Evolutionary conservation across 2,113 vertebrate genomes (phyloP).

Genomic region (Vanacampus margaritifer): DNA sequence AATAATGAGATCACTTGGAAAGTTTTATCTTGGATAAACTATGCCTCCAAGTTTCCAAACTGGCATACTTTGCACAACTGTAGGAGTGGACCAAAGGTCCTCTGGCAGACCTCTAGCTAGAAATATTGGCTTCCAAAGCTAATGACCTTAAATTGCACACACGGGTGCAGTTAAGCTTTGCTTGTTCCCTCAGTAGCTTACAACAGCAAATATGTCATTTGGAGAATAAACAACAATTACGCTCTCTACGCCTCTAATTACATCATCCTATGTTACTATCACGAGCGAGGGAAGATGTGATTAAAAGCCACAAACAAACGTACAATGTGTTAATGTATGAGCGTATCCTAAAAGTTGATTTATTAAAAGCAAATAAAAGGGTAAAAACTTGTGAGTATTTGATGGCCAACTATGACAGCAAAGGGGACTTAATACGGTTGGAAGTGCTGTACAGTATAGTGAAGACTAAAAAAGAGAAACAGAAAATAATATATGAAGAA

Average conservation of each 20-base stretch:
- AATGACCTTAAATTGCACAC: constrained; percentile 60
- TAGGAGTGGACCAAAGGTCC: constrained; percentile 32
- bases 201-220: constrained; percentile 65
- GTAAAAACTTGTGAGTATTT: constrained; percentile 28
- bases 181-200: constrained; percentile 43
- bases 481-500: constrained; percentile 43
- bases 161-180: constrained; percentile 55
- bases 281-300: constrained; percentile 25
- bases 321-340: constrained; percentile 7
- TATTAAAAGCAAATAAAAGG: background rate
- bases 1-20: background rate
- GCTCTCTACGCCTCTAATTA: constrained; percentile 57
- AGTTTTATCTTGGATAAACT: background rate
- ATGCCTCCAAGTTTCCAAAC: constrained; percentile 10
- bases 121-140: constrained; percentile 47
- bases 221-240: constrained; percentile 66
- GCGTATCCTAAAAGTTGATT: constrained; percentile 5
- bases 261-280: constrained; percentile 50
- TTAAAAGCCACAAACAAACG: constrained; percentile 22
- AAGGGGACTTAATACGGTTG: constrained; percentile 28
- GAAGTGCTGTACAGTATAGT: constrained; percentile 29
- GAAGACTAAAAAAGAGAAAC: constrained; percentile 40
- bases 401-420: constrained; percentile 29
- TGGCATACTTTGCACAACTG: constrained; percentile 10
- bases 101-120: constrained; percentile 42